A percentile compares a stretch with the other conserved stretches of the same genome.
phyloP scores from a whole-genome alignment of 2,113 vertebrate genomes.

The Mustela lutreola region DNA sequence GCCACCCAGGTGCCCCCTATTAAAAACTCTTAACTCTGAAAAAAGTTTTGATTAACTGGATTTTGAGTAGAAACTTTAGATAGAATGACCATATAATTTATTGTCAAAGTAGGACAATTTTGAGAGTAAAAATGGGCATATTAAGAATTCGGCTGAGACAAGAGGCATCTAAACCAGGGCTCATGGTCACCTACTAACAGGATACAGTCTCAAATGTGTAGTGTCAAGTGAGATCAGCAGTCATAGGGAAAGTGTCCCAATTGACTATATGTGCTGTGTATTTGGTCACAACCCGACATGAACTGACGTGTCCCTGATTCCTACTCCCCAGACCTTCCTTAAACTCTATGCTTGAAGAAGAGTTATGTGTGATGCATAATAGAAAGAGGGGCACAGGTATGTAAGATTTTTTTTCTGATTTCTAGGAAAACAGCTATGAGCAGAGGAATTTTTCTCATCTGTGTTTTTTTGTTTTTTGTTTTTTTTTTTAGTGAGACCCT shows the following conservation, averaged over 20 bases:
- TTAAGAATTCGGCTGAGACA: not conserved
- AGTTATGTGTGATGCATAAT: not conserved
- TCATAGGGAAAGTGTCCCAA: not conserved
- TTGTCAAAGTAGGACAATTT: not conserved
- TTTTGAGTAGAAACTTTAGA: conserved; percentile 1
- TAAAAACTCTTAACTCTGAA: not conserved
- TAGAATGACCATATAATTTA: not conserved
- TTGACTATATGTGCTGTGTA: not conserved
- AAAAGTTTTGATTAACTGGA: not conserved
- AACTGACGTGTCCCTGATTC: not conserved
- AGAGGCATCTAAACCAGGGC: not conserved
- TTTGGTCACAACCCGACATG: not conserved
- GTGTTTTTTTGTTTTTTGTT: not conserved
- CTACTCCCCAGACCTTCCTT: not conserved
- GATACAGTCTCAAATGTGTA: not conserved
- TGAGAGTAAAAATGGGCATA: not conserved
- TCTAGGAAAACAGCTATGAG: not conserved
- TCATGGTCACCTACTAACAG: not conserved
- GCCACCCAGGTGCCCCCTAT: not conserved
- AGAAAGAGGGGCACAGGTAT: not conserved
- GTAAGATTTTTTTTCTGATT: not conserved
- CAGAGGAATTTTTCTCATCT: not conserved
- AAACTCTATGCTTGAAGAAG: not conserved
- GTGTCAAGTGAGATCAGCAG: not conserved
- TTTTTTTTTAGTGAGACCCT: not conserved